Conservation (phyloP, 2,797 vertebrate species). For the Esox masquinongy region DNA sequence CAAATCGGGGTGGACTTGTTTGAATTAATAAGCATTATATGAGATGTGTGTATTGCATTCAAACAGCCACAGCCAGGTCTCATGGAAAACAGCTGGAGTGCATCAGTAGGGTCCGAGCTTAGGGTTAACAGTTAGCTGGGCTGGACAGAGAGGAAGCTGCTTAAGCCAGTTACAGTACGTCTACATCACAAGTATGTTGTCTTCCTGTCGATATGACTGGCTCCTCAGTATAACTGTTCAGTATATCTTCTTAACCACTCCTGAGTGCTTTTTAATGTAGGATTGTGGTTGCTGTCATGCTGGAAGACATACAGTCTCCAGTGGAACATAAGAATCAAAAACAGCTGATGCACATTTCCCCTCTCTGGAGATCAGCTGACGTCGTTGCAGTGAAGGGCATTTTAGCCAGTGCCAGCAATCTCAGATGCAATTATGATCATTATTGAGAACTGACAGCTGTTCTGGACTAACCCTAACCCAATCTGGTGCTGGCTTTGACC, state of each 20-base stretch:
- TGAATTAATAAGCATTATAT: conserved; percentile 1
- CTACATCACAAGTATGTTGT: not conserved
- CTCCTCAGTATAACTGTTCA: not conserved
- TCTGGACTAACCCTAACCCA: conserved; percentile 50
- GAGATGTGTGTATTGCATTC: conserved; percentile 20
- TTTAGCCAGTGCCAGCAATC: not conserved
- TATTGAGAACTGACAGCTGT: conserved; percentile 48
- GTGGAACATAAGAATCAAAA: no score
- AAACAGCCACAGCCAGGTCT: conserved; percentile 40
- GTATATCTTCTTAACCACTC: not conserved
- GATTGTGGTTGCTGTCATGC: not conserved
- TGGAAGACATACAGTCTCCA: no score
- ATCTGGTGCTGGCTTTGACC: conserved; percentile 46
- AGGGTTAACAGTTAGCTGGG: conserved; percentile 46
- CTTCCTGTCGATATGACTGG: not conserved
- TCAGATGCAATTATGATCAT: not conserved
- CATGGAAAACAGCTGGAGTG: not conserved
- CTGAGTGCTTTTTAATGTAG: not conserved
- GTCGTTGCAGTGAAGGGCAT: not conserved
- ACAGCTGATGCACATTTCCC: not conserved
- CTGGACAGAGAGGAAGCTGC: conserved; percentile 23
- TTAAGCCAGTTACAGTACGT: not conserved
- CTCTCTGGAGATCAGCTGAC: not conserved
- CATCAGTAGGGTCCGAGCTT: conserved; percentile 34
- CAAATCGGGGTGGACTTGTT: conserved; percentile 48